Evolutionary conservation across 2,113 vertebrate genomes (phyloP), one percentile per base, ranked within the genome.

Genomic region (Hylia prasina): DNA sequence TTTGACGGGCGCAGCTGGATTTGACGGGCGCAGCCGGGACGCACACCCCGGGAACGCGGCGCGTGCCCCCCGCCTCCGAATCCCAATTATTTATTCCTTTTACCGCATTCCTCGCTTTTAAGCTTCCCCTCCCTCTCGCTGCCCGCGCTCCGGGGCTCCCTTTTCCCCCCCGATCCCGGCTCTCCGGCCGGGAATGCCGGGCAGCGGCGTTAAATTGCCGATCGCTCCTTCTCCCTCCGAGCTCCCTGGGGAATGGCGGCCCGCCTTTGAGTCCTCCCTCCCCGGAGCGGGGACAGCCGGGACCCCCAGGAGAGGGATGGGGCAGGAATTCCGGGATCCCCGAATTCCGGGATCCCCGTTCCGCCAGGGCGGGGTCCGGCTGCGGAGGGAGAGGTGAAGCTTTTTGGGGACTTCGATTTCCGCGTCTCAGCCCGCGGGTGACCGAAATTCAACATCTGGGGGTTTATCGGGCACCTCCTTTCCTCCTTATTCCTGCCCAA

Each of bases 201-300:
- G 54, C 68, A 7, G 79, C 82, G 56, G 47, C 30, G 54, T 88
- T 90, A 58, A 58, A 96, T 94, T 75, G 75, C 92, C 69, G 21
- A 77, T 84, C 48, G 78, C 89, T 84, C 87, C 4, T 88, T 94
- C 76, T 76, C 93, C 91, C 82, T 48, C 81, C 40, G 5, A 83
- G 93, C 87, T 77, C 87, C 77, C 93, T 77, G 69, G 35, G 90
- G 25, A 69, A 96, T 65, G 91, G 63, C 51, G 19, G 51, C 48
- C 48, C 50, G 69, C 84, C 27, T 21, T 58, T 18, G 68, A 31
- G 90, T 85, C 68, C 82, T 78, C 84, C 90, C 56, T 77, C 3
- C 0, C 81, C 91, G 90, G 39, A 73, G 78, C 37, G 53, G 85
- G 39, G n/a, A 40, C 33, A 81, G 85, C 44, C 58, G 24, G 73